These are phyloP conservation scores for Caenorhabditis uteleia DNA, from an alignment of 2,888 invertebrate genomes.

Conservation along the genomic window DNA sequence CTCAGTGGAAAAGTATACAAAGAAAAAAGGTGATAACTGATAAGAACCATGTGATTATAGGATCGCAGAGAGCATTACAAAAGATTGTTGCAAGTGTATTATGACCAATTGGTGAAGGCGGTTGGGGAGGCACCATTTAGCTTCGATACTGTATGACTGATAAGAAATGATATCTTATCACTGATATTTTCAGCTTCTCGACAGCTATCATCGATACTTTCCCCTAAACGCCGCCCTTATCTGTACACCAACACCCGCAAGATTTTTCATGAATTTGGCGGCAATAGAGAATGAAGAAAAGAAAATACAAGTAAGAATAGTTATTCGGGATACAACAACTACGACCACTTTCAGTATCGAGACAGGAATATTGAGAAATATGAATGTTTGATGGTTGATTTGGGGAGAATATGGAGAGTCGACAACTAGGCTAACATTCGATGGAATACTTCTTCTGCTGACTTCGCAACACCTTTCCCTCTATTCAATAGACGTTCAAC, in stretches of 20 bases:
- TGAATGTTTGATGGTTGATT: background rate
- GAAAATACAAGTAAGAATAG: background rate
- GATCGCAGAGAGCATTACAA: constrained; percentile 20
- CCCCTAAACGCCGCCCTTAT: constrained; percentile 19
- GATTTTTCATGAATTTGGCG: constrained; percentile 1
- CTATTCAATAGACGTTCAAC: constrained; percentile 53
- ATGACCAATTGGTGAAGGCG: constrained; percentile 12
- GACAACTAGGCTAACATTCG: constrained; percentile 19
- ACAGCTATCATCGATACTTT: constrained; percentile 18
- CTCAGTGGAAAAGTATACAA: constrained; percentile 20
- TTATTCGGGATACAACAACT: background rate
- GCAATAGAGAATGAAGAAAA: constrained; percentile 4
- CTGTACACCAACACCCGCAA: constrained; percentile 15
- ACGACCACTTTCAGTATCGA: too few species aligned
- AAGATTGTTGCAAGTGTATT: constrained; percentile 11
- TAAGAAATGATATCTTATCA: too few species aligned
- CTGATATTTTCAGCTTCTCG: constrained; percentile 8
- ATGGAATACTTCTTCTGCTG: constrained; percentile 61
- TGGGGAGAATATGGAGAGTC: background rate
- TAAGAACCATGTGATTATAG: constrained; percentile 1
- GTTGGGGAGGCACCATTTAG: constrained; percentile 14
- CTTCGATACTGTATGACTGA: constrained; percentile 13
- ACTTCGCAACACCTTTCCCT: constrained; percentile 62
- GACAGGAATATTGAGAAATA: constrained; percentile 16
- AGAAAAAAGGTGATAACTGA: background rate